phyloP scores from a whole-genome alignment of 2,888 invertebrate species.

The Peribatodes rhomboidaria region DNA sequence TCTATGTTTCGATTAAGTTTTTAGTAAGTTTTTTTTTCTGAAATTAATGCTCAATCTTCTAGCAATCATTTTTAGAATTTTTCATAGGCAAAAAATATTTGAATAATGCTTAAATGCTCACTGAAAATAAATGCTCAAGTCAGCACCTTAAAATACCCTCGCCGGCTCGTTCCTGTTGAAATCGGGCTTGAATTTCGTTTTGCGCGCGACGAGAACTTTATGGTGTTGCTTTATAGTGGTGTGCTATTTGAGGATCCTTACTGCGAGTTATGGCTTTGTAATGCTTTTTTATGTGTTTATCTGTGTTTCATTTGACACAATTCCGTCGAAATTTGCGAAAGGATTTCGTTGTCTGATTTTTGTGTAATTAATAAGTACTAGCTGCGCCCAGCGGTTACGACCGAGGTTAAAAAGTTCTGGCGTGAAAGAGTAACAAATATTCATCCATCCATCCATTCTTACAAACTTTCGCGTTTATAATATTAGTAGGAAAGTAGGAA shows the following conservation, averaged over 20 bases:
- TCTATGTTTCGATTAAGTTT: too few species aligned
- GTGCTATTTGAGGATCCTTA: conserved; percentile 37
- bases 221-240: conserved; percentile 42
- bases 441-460: too few species aligned
- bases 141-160: background rate
- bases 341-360: background rate
- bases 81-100: too few species aligned
- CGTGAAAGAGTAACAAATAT: too few species aligned
- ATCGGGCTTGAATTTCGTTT: conserved; percentile 36
- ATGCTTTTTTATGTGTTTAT: conserved; percentile 15
- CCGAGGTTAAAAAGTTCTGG: too few species aligned
- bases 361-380: background rate
- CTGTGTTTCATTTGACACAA: conserved; percentile 3
- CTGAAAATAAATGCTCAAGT: background rate
- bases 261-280: conserved; percentile 28
- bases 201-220: conserved; percentile 36
- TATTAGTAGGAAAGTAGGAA: too few species aligned
- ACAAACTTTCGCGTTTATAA: too few species aligned
- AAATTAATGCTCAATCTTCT: too few species aligned
- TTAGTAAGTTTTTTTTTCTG: too few species aligned
- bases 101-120: background rate
- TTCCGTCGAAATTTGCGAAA: background rate
- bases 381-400: too few species aligned
- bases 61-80: too few species aligned
- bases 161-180: background rate